A percentile compares a stretch with the other conserved stretches of the same genome.
These are phyloP conservation scores for Aurelia sp. DNA, from an alignment of 30 jellyfish, hydroid and myxozoan species.

Conservation along the genomic window DNA sequence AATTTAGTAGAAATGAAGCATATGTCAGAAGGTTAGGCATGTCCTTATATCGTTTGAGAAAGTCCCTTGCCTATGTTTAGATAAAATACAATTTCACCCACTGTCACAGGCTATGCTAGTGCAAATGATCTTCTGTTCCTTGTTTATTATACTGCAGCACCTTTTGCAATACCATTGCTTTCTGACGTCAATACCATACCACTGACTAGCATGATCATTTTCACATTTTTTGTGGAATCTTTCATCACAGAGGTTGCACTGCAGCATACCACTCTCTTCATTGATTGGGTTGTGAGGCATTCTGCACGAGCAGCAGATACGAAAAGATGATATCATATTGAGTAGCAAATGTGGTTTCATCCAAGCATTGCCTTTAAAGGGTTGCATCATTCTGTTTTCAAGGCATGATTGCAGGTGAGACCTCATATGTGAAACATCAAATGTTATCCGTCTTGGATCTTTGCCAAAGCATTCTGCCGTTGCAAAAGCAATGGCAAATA, in stretches of 20 bases:
- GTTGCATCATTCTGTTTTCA: not conserved
- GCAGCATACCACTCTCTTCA: no score
- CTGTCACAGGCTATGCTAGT: no score
- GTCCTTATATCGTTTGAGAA: no score
- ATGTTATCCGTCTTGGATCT: conserved; percentile 34
- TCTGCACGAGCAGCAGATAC: not conserved
- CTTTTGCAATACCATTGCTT: no score
- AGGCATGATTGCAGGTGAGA: not conserved
- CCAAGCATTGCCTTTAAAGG: not conserved
- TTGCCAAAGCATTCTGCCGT: conserved; percentile 25
- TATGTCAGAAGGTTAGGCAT: no score
- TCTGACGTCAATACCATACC: not conserved
- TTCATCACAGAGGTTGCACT: not conserved
- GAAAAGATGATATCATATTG: not conserved
- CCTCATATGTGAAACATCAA: conserved; percentile 23
- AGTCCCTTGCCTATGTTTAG: no score
- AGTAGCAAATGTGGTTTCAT: no score
- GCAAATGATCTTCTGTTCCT: no score
- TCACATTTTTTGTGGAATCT: conserved; percentile 4
- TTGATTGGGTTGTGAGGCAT: no score
- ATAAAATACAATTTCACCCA: no score
- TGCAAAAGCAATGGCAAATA: conserved; percentile 49
- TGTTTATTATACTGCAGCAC: no score
- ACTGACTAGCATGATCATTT: not conserved
- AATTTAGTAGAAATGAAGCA: no score